These are phyloP conservation scores for Buteo buteo DNA, from an alignment of 2,113 vertebrate genomes.

Conservation along the genomic window DNA sequence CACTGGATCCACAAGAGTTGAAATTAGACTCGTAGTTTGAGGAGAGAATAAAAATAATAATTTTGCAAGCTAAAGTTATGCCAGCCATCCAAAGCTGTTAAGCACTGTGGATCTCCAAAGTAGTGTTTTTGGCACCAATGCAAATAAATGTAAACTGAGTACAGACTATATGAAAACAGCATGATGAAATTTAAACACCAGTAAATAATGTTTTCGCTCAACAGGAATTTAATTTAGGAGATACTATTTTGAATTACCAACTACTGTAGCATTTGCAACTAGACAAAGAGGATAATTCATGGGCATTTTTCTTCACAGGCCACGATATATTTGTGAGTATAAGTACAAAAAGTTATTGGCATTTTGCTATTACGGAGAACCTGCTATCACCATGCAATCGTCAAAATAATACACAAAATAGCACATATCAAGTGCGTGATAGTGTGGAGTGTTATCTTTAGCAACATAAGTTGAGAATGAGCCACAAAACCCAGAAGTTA, in stretches of 20 bases:
- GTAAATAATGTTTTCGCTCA: background rate
- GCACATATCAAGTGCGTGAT: background rate
- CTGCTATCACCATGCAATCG: background rate
- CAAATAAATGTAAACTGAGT: conserved; percentile 18
- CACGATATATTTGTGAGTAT: background rate
- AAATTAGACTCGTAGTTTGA: background rate
- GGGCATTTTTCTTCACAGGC: background rate
- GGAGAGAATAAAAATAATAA: background rate
- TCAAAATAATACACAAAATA: background rate
- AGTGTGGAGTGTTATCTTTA: background rate
- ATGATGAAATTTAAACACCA: conserved; percentile 25
- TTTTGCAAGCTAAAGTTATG: background rate
- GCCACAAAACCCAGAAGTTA: background rate
- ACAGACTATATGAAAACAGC: conserved; percentile 27
- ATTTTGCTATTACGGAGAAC: background rate
- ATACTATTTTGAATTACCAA: background rate
- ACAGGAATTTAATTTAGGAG: conserved; percentile 31
- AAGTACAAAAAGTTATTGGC: background rate
- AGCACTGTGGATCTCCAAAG: background rate
- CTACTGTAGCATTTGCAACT: background rate
- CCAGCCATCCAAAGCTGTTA: background rate
- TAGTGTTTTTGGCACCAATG: background rate
- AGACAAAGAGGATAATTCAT: background rate
- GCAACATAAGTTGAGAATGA: background rate
- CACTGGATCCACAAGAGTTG: background rate